phyloP scores from a whole-genome alignment of 2,113 vertebrate genomes.

The Notothenia coriiceps region DNA sequence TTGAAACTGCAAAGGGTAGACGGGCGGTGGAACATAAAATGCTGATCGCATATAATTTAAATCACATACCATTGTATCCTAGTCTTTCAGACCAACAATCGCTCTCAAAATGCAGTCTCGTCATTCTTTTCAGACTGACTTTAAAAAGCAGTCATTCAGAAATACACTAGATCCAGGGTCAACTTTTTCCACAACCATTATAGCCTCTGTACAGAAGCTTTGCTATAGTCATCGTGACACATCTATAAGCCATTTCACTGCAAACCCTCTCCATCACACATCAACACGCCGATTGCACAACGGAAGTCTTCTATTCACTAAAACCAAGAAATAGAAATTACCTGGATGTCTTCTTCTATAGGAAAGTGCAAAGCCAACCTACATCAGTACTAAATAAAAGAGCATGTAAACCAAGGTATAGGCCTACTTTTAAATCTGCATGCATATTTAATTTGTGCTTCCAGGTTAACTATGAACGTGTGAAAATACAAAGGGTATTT shows the following conservation, averaged over 20 bases:
- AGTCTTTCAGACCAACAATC: not conserved
- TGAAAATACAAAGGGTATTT: not conserved
- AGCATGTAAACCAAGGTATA: not conserved
- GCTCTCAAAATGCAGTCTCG: not conserved
- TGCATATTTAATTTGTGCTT: not conserved
- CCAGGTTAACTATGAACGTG: not conserved
- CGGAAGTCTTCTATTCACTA: not conserved
- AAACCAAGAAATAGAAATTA: not conserved
- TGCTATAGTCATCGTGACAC: not conserved
- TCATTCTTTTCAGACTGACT: not conserved
- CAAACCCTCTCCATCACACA: not conserved
- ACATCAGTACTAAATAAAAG: not conserved
- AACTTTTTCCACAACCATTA: not conserved
- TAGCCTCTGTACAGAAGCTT: too few species aligned
- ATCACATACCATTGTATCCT: not conserved
- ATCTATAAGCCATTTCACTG: not conserved
- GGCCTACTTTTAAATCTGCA: not conserved
- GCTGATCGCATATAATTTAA: not conserved
- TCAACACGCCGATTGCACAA: not conserved
- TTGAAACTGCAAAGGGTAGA: constrained; percentile 4
- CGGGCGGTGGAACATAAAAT: not conserved
- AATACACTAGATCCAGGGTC: not conserved
- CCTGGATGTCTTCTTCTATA: not conserved
- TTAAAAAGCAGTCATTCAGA: not conserved
- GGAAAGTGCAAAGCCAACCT: too few species aligned